Evolutionary conservation across 2,113 vertebrate genomes (phyloP).

Genomic region (Calyptomena viridis): DNA sequence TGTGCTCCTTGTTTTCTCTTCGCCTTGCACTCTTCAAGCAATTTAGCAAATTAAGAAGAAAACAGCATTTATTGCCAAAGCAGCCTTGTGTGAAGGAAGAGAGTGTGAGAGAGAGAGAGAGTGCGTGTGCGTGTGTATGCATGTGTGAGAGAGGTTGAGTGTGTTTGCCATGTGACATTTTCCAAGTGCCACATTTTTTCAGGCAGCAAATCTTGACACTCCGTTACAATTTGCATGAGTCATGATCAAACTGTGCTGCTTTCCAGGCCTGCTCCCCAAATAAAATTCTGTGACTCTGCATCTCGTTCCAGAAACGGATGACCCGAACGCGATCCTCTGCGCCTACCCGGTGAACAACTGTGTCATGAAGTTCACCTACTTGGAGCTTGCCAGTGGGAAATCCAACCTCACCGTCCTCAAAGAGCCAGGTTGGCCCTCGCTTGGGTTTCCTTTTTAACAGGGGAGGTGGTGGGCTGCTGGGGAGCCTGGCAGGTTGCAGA

Average conservation of each 20-base stretch:
- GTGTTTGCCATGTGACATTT: accelerated
- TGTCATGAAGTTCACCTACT: constrained; percentile 95
- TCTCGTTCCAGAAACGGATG: constrained; percentile 79
- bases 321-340: constrained; percentile 81
- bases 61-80: neutral
- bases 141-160: neutral
- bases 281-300: neutral
- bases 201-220: neutral
- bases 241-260: neutral
- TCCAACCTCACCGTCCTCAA: constrained; percentile 88
- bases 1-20: neutral
- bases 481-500: neutral
- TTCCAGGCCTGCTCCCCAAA: neutral
- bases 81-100: neutral
- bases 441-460: neutral
- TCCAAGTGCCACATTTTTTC: neutral
- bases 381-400: constrained; percentile 86
- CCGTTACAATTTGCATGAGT: neutral
- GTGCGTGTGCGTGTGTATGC: neutral
- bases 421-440: constrained; percentile 83
- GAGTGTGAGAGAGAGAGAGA: neutral
- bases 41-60: neutral
- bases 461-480: neutral
- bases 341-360: constrained; percentile 91
- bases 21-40: neutral